These are phyloP conservation scores for Echiichthys vipera DNA, from an alignment of 2,797 vertebrate genomes.

Conservation along the genomic window DNA sequence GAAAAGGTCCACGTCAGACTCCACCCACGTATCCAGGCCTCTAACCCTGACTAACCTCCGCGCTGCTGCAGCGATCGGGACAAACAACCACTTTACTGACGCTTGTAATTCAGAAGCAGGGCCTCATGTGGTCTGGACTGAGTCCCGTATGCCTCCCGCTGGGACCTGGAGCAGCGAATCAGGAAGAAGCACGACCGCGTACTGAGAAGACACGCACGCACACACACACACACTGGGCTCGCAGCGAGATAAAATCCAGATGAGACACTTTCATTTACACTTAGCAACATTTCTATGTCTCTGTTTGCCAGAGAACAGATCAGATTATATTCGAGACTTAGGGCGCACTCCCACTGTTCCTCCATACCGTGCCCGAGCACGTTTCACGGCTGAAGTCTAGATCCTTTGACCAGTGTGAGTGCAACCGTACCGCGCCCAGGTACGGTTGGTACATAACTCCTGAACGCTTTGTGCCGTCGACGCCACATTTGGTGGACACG, in stretches of 20 bases:
- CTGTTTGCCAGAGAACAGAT: neutral
- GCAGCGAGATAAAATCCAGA: neutral
- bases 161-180: neutral
- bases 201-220: slow-evolving; percentile 5
- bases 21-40: neutral
- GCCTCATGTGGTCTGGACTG: slow-evolving; percentile 5
- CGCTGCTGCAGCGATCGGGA: neutral
- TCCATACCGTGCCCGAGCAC: no score
- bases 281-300: neutral
- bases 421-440: no score
- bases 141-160: neutral
- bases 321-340: neutral
- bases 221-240: neutral
- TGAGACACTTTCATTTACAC: neutral
- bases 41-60: neutral
- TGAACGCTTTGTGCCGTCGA: no score
- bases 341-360: no score
- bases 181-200: neutral
- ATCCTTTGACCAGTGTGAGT: no score
- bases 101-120: neutral
- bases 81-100: slow-evolving; percentile 13
- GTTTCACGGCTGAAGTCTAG: no score
- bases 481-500: no score
- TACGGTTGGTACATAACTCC: no score
- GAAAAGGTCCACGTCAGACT: neutral